These are phyloP conservation scores for Calephelis virginiensis DNA, from an alignment of 1,140 invertebrate genomes.

Conservation along the genomic window DNA sequence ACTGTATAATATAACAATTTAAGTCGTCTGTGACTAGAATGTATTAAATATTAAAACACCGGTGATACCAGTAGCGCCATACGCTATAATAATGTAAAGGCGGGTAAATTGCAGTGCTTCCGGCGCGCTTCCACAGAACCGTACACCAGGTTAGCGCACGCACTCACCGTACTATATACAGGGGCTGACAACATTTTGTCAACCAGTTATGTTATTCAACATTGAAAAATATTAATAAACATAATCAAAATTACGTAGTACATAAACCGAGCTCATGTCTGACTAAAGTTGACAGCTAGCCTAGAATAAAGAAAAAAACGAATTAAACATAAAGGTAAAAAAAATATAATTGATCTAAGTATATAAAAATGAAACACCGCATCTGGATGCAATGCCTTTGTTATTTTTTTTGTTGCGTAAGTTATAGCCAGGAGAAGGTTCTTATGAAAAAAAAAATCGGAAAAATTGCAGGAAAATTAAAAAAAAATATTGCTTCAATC, in stretches of 20 bases:
- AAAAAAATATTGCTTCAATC: too few species aligned
- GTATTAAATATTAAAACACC: background rate
- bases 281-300: too few species aligned
- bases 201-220: background rate
- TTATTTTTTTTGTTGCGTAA: too few species aligned
- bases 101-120: constrained; percentile 50
- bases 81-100: constrained; percentile 39
- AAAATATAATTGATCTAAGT: too few species aligned
- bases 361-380: too few species aligned
- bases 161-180: constrained; percentile 31
- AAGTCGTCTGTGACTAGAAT: background rate
- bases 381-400: too few species aligned
- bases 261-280: too few species aligned
- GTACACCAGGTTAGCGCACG: constrained; percentile 24
- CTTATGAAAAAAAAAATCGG: too few species aligned
- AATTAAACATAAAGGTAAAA: background rate
- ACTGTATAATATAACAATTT: background rate
- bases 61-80: constrained; percentile 20
- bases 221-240: too few species aligned
- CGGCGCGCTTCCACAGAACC: constrained; percentile 48
- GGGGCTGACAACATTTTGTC: constrained; percentile 35
- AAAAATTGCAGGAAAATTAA: too few species aligned
- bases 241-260: too few species aligned
- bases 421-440: too few species aligned
- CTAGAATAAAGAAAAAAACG: background rate